Evolutionary conservation across 2,797 vertebrate genomes (phyloP).

Genomic region (Eupleurogrammus muticus): DNA sequence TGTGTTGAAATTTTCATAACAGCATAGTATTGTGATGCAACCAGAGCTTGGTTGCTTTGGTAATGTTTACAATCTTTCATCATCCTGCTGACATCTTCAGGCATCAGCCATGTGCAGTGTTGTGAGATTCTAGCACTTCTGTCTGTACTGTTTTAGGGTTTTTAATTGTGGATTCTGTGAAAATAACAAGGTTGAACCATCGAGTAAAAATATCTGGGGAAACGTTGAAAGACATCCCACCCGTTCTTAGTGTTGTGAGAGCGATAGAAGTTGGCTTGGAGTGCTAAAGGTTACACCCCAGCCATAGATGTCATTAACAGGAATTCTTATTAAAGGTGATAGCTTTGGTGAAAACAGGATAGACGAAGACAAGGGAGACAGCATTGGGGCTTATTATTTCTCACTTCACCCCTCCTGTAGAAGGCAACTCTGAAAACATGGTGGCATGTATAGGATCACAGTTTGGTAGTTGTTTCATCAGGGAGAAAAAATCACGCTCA

Average conservation of each 20-base stretch:
- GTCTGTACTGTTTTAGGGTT: constrained; percentile 6
- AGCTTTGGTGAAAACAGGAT: constrained; percentile 67
- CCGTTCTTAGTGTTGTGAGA: constrained; percentile 40
- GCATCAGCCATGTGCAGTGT: not conserved
- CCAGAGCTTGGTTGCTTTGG: constrained; percentile 3
- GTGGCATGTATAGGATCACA: constrained; percentile 30
- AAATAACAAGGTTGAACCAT: constrained; percentile 16
- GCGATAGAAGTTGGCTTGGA: constrained; percentile 34
- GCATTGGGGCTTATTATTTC: constrained; percentile 63
- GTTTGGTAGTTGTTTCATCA: constrained; percentile 39
- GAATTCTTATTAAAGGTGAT: constrained; percentile 75
- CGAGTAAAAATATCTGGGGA: constrained; percentile 45
- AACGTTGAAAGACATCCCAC: constrained; percentile 47
- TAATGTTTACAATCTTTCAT: not conserved
- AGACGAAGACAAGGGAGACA: constrained; percentile 42
- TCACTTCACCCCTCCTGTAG: constrained; percentile 58
- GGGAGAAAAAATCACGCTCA: constrained; percentile 30
- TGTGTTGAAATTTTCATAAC: not conserved
- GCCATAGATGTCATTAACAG: constrained; percentile 74
- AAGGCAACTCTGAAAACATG: constrained; percentile 30
- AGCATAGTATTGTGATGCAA: not conserved
- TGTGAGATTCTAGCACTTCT: constrained; percentile 15
- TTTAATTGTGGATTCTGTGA: constrained; percentile 22
- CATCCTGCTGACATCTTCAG: constrained; percentile 13
- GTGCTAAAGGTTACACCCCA: constrained; percentile 74